Base-by-base conservation (phyloP, 1,140 invertebrate species). In the Zaprionus inermis region DNA sequence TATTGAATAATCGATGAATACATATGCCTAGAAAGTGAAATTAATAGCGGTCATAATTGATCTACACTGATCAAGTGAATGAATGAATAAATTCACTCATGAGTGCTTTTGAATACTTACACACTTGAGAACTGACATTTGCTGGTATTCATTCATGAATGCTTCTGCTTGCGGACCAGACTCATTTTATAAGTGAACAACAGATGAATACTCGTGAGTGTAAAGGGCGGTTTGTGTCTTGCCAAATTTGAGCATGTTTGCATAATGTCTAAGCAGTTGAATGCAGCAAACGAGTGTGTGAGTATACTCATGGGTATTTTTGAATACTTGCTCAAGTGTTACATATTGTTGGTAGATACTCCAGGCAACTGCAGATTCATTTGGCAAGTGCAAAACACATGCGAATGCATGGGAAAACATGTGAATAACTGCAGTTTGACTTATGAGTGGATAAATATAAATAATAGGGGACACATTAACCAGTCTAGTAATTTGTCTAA, bases 1-100 rank as follows among this genome's bases (percentile, higher is more conserved):
- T 22, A 69, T 69, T 69, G 67, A 69, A 61, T 64, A 64, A 54
- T 64, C 36, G 61, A 34, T 64, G 34, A 64, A 64, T 64, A 44
- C 54, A 16, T n/a, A 32, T 52, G 55, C 1, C 44, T 22, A 46
- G 46, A 69, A 61, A 54, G 34, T 69, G 58, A 61, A 68, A 54
- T 69, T 24, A 66, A 32, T 46, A 5, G 36, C 14, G 34, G n/a
- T 14, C 18, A 38, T 41, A 46, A 66, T 66, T 57, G 16, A 57
- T n/a, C 5, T 2, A 5, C 24, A 28, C 24, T 28, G 24, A 28
- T 2, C 24, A 28, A 28, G 20, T 28, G 12, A 46, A 14, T 41
- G 34, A 59, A 30, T 59, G 24, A 46, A 30, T 58, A 36, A 58
- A 16, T 58, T 20, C 32, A 57, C n/a, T 38, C 55, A 22, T 5